phyloP scores from a whole-genome alignment of 2,888 invertebrate genomes.

The Pharmacophagus antenor region DNA sequence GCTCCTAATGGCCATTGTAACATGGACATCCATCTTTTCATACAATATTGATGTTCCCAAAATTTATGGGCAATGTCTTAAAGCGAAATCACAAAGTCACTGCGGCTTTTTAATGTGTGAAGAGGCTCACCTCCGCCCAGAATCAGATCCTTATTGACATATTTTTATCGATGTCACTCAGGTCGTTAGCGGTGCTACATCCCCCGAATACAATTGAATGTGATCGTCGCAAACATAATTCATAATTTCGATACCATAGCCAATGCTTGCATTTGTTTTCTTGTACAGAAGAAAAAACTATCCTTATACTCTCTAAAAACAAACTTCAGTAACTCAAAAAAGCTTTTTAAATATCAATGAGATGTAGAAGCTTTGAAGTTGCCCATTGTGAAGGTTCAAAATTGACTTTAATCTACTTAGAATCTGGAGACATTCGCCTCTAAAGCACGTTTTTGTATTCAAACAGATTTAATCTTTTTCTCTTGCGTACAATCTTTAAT shows the following conservation, averaged over 20 bases:
- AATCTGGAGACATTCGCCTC: slow-evolving; percentile 66
- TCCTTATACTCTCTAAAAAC: slow-evolving; percentile 37
- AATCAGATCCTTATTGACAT: slow-evolving; percentile 57
- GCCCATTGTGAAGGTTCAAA: slow-evolving; percentile 54
- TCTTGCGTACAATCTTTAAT: slow-evolving; percentile 53
- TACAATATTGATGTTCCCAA: slow-evolving; percentile 77
- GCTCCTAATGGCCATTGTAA: slow-evolving; percentile 73
- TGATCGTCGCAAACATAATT: slow-evolving; percentile 69
- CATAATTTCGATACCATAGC: slow-evolving; percentile 63
- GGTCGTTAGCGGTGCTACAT: slow-evolving; percentile 72
- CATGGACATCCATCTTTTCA: slow-evolving; percentile 79
- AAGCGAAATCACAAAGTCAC: slow-evolving; percentile 70
- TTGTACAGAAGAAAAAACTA: slow-evolving; percentile 32
- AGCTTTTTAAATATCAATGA: slow-evolving; percentile 53
- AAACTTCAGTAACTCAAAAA: slow-evolving; percentile 45
- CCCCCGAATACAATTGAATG: slow-evolving; percentile 78
- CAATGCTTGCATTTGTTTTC: slow-evolving; percentile 44
- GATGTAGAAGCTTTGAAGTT: slow-evolving; percentile 43
- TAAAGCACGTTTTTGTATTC: slow-evolving; percentile 70
- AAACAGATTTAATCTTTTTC: slow-evolving; percentile 73
- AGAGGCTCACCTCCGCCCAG: slow-evolving; percentile 67
- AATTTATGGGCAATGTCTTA: slow-evolving; percentile 72
- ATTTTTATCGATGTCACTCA: slow-evolving; percentile 65
- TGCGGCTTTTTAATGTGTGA: slow-evolving; percentile 78
- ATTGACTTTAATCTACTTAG: slow-evolving; percentile 69